Evolutionary conservation across 2,797 vertebrate genomes (phyloP), one percentile per base, ranked within the genome.

Genomic region (Sebastes kiyomatsui): DNA sequence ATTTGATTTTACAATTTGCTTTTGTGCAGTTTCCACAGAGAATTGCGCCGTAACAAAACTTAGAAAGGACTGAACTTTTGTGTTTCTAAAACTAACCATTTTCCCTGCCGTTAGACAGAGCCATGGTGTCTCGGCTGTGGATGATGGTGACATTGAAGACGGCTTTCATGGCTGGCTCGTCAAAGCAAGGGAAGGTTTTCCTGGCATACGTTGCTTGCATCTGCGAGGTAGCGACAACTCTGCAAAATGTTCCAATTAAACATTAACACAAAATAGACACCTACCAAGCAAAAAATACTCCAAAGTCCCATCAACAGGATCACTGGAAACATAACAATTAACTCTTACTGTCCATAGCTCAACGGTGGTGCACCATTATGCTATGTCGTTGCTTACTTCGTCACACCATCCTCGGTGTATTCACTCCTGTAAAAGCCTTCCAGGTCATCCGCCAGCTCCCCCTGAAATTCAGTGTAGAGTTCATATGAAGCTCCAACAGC

Each of bases 101-200:
- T 30, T 86, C 80, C 0, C 68, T 95, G 94, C 97, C 96, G 79
- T 99, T 99, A 73, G 98, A 98, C 67, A 99, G 90, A 6, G 98
- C 98, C 0, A 0, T 3, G 0, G 93, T 90, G 28, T 25, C 0
- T 0, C 0, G 30, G 3, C 83, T 82, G 81, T 99, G 89, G 83
- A 97, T 93, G 80, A 99, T 91, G 0, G 92, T 95, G 79, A 99
- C 94, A 0, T 64, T 82, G 81, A 99, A 99, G 14, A 32, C 62
- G 23, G 98, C 98, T 92, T 99, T 99, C 98, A 99, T 97, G 74
- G 96, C 97, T 0, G 98, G 98, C 86, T 99, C 98, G 0, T 99
- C 98, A 0, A 99, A 99, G 93, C 98, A 99, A 0, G 98, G 98
- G 87, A 99, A 99, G 7, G 97, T 91, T 87, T 99, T 97, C 88